These are phyloP conservation scores for Notamacropus eugenii DNA, from an alignment of 2,797 vertebrate species.

Conservation along the genomic window DNA sequence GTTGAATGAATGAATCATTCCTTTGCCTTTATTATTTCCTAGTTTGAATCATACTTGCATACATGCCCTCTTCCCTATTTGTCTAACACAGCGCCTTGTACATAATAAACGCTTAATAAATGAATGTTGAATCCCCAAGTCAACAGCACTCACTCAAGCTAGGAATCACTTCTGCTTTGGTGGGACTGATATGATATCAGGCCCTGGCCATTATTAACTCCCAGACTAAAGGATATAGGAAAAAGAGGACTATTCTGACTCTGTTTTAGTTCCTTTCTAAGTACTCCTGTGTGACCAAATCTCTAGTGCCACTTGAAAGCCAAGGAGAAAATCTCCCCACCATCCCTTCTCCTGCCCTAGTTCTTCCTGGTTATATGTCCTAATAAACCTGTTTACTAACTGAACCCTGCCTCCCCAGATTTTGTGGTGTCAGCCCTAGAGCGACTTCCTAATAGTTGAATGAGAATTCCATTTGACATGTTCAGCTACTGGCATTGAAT, in stretches of 20 bases:
- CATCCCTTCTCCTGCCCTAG: neutral
- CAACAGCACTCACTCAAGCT: neutral
- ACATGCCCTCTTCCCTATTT: neutral
- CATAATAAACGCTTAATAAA: neutral
- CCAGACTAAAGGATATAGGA: neutral
- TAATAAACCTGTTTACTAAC: neutral
- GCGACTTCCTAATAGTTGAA: neutral
- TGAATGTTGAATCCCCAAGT: neutral
- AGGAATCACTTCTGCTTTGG: neutral
- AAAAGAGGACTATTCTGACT: neutral
- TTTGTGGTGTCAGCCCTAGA: neutral
- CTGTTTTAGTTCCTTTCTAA: neutral
- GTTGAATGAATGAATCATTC: neutral
- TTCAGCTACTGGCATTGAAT: neutral
- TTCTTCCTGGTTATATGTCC: neutral
- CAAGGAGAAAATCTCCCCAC: neutral
- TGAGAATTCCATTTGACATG: neutral
- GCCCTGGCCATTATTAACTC: neutral
- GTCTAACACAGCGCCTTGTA: neutral
- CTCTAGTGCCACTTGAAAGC: neutral
- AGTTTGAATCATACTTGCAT: neutral
- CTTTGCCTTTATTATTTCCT: neutral
- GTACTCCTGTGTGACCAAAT: neutral
- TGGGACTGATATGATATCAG: neutral
- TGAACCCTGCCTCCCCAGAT: neutral